Percentiles rank a stretch among this genome's conserved stretches.
Conservation (phyloP, 2,797 vertebrate genomes). For the Natrix natrix region DNA sequence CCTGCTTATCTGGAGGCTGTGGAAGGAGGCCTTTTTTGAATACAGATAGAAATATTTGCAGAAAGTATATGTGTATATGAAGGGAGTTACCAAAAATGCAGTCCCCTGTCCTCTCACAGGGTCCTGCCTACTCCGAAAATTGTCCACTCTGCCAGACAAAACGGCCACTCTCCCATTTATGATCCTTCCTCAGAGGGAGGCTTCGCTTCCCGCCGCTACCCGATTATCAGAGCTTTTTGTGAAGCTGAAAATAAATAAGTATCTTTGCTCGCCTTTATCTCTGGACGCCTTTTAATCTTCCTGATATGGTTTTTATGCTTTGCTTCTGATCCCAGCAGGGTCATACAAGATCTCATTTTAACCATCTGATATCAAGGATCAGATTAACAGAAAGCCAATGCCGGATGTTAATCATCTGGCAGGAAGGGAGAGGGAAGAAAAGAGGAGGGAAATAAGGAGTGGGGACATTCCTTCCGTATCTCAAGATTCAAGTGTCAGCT, state of each 20-base stretch:
- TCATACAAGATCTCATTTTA: constrained; percentile 44
- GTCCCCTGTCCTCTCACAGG: not conserved
- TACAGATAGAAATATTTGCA: not conserved
- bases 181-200: constrained; percentile 20
- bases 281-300: constrained; percentile 66
- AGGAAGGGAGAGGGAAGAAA: not conserved
- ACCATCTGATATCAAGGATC: constrained; percentile 18
- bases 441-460: too few relatives aligned
- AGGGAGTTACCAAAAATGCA: not conserved
- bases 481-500: not conserved
- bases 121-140: not conserved
- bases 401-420: not conserved
- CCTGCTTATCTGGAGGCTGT: not conserved
- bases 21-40: not conserved
- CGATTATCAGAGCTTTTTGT: not conserved
- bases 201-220: constrained; percentile 21
- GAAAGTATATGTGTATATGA: not conserved
- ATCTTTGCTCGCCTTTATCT: constrained; percentile 50
- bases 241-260: constrained; percentile 48
- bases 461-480: not conserved
- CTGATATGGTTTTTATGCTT: constrained; percentile 53
- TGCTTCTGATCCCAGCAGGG: not conserved
- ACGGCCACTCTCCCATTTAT: constrained; percentile 24
- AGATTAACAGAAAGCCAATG: constrained; percentile 9
- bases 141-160: not conserved